Evolutionary conservation across 2,797 vertebrate species (phyloP).

Genomic region (Sebastes flavidus): DNA sequence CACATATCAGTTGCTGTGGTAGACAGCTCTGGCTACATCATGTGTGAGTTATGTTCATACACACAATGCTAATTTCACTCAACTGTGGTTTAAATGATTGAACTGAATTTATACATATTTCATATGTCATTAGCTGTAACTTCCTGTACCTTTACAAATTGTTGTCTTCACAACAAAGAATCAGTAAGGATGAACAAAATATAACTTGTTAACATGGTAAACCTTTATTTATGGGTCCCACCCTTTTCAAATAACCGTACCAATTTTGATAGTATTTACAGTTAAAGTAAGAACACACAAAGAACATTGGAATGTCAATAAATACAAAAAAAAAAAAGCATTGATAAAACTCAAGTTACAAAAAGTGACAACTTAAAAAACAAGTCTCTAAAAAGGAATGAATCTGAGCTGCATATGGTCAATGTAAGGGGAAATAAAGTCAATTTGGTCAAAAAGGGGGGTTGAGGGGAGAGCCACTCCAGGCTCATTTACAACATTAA

Average conservation of each 20-base stretch:
- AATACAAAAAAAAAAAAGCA: constrained; percentile 71
- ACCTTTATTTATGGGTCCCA: constrained; percentile 69
- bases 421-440: neutral
- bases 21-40: no score
- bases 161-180: no score
- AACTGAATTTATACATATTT: neutral
- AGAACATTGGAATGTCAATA: constrained; percentile 73
- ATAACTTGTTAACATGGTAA: constrained; percentile 35
- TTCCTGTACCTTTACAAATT: neutral
- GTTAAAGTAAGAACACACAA: constrained; percentile 44
- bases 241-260: constrained; percentile 54
- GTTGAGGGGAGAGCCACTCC: constrained; percentile 1
- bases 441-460: constrained; percentile 10
- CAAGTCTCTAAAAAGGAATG: constrained; percentile 37
- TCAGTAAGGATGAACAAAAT: neutral
- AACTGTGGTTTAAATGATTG: neutral
- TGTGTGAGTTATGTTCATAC: neutral
- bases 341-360: constrained; percentile 53
- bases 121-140: neutral
- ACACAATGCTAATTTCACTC: neutral
- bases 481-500: constrained; percentile 63
- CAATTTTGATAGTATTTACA: constrained; percentile 71
- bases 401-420: constrained; percentile 25
- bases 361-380: constrained; percentile 51
- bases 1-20: neutral